A percentile compares a stretch with the other conserved stretches of the same genome.
These are phyloP conservation scores for Smutsia gigantea DNA, from an alignment of 2,797 vertebrate species.

Conservation along the genomic window DNA sequence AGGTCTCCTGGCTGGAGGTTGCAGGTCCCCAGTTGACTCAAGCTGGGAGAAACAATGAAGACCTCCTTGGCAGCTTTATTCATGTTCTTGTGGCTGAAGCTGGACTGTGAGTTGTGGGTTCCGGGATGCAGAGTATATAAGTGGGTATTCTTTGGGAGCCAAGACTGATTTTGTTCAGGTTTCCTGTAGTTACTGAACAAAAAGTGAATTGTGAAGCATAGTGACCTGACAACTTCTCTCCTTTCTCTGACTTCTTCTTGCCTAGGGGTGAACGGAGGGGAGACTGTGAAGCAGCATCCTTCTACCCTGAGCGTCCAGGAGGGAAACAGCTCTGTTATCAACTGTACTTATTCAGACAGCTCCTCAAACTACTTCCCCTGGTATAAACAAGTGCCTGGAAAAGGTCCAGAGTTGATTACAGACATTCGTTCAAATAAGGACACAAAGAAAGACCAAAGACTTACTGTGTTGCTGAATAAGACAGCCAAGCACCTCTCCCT, in stretches of 20 bases:
- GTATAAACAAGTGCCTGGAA: slow-evolving; percentile 55
- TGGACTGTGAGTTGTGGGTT: slow-evolving; percentile 47
- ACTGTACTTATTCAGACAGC: slow-evolving; percentile 27
- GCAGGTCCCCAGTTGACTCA: neutral
- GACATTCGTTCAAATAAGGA: neutral
- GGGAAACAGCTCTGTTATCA: neutral
- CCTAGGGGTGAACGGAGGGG: neutral
- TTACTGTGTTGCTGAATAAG: neutral
- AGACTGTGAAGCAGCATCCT: neutral
- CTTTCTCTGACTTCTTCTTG: neutral
- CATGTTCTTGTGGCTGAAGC: neutral
- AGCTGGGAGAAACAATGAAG: neutral
- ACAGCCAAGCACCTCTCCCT: slow-evolving; percentile 5
- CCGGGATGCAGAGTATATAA: neutral
- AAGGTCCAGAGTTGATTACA: neutral
- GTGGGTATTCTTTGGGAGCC: neutral
- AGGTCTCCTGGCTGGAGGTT: neutral
- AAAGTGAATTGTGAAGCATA: rapidly evolving
- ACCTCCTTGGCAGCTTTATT: neutral
- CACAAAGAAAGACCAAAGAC: rapidly evolving
- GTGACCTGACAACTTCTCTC: rapidly evolving
- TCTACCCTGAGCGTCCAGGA: slow-evolving; percentile 18
- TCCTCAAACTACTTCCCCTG: neutral
- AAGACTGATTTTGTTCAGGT: neutral
- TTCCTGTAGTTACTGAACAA: neutral